These are phyloP conservation scores for Oreochromis mossambicus DNA, from an alignment of 2,797 vertebrate species.

Conservation along the genomic window DNA sequence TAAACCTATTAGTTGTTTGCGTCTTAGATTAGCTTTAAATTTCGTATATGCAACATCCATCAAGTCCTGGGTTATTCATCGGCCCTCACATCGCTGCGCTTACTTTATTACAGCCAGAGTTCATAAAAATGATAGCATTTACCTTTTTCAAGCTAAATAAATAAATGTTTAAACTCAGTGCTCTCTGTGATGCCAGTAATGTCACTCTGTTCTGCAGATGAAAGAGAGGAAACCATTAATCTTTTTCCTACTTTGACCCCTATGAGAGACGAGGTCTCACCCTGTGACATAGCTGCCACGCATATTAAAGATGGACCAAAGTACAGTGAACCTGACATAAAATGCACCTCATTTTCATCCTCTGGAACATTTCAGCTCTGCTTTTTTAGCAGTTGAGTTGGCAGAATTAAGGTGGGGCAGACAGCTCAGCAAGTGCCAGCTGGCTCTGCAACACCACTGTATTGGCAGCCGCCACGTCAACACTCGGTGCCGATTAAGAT, in stretches of 20 bases:
- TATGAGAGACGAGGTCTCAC: background rate
- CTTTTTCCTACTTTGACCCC: background rate
- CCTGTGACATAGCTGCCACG: background rate
- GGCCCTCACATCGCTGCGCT: slow-evolving; percentile 10
- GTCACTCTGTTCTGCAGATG: slow-evolving; percentile 5
- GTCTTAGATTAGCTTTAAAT: slow-evolving; percentile 34
- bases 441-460: slow-evolving; percentile 21
- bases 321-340: background rate
- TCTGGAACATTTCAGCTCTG: background rate
- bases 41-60: slow-evolving; percentile 44
- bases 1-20: slow-evolving; percentile 64
- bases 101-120: slow-evolving; percentile 8
- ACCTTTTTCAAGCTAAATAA: slow-evolving; percentile 29
- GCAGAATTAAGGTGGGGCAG: slow-evolving; percentile 47
- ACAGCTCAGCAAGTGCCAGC: slow-evolving; percentile 36
- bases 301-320: background rate
- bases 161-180: slow-evolving; percentile 21
- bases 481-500: slow-evolving; percentile 35
- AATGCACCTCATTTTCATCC: background rate
- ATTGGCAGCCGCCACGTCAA: slow-evolving; percentile 68
- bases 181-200: slow-evolving; percentile 11
- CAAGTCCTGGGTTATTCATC: slow-evolving; percentile 23
- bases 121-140: slow-evolving; percentile 13
- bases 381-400: background rate
- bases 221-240: background rate